Conservation (phyloP, 2,797 vertebrate genomes). For the Eospalax fontanierii region DNA sequence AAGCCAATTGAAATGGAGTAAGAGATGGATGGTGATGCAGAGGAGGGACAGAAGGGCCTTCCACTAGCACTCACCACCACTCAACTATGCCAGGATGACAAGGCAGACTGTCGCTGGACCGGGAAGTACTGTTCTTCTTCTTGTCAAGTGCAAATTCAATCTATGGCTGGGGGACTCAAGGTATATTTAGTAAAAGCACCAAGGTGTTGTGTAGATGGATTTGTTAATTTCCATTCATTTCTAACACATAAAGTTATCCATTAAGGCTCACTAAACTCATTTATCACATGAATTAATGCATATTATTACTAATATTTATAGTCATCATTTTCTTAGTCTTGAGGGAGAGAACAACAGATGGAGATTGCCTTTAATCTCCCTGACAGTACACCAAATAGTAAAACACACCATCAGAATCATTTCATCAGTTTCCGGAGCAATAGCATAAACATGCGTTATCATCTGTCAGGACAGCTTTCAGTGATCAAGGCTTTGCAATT, state of each 20-base stretch:
- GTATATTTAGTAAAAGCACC: constrained; percentile 69
- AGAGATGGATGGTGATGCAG: constrained; percentile 74
- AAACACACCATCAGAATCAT: constrained; percentile 58
- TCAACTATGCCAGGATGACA: constrained; percentile 75
- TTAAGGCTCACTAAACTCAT: constrained; percentile 69
- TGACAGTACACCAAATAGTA: constrained; percentile 52
- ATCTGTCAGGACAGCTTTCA: constrained; percentile 72
- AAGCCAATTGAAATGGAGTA: constrained; percentile 73
- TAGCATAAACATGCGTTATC: constrained; percentile 62
- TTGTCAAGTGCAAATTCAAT: constrained; percentile 79
- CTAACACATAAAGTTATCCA: constrained; percentile 52
- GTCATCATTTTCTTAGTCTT: constrained; percentile 68
- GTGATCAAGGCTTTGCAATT: constrained; percentile 63
- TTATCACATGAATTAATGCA: constrained; percentile 42
- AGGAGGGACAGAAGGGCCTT: constrained; percentile 76
- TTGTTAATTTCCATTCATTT: constrained; percentile 71
- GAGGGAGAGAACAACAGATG: constrained; percentile 61
- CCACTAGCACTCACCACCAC: constrained; percentile 78
- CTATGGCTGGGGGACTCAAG: constrained; percentile 79
- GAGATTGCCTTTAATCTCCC: constrained; percentile 66
- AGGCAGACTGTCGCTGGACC: constrained; percentile 72
- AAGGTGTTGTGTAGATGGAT: constrained; percentile 55
- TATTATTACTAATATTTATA: constrained; percentile 71
- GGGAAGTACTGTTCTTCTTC: constrained; percentile 80
- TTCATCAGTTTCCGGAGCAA: constrained; percentile 69